Base-by-base conservation (phyloP, 2,888 invertebrate species). In the Dynastes tityus region DNA sequence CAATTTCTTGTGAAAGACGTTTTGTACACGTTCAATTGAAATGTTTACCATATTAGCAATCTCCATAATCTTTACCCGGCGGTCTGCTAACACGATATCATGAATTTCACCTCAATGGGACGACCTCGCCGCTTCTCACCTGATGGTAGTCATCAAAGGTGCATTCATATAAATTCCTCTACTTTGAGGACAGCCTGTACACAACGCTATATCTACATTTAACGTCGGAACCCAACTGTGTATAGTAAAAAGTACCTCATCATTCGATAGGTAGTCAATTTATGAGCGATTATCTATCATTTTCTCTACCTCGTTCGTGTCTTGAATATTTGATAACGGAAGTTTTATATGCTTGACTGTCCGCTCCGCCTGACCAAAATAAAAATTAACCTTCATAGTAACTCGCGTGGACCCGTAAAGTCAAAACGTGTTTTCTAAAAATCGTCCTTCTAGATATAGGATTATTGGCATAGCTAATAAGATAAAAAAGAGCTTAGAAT, bases 381-480 rank as follows among this genome's bases (percentile, higher is more conserved):
- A 74, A 74, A 74, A 61, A 61, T 61, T 61, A 74, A 74, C 61
- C 73, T 61, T 32, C 27, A 29, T 51, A 53, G 68, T 29, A 32
- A 45, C 2, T 45, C 45, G 11, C 6, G 11, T 8, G 8, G 2
- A 45, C 8, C 45, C 45, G 32, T 5, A 77, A 77, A 67, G 68
- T 53, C 76, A 37, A 58, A 40, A 76, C 76, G 76, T 49, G 55
- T 77, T 40, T 67, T 37, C 53, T 32, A 37, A 63, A 64, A 51
- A 53, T 70, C 77, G 58, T 16, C n/a, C 45, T 32, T 65, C 40
- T 3, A 63, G 71, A 73, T 78, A 45, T 65, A 74, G 75, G 80
- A 81, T 79, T 79, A 80, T 71, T 79, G 79, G 58, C 79, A 75
- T 32, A 65, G 68, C 77, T 81, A 81, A 80, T 80, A 79, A 79